phyloP scores from a whole-genome alignment of 2,113 vertebrate species.

The Eurypyga helias region DNA sequence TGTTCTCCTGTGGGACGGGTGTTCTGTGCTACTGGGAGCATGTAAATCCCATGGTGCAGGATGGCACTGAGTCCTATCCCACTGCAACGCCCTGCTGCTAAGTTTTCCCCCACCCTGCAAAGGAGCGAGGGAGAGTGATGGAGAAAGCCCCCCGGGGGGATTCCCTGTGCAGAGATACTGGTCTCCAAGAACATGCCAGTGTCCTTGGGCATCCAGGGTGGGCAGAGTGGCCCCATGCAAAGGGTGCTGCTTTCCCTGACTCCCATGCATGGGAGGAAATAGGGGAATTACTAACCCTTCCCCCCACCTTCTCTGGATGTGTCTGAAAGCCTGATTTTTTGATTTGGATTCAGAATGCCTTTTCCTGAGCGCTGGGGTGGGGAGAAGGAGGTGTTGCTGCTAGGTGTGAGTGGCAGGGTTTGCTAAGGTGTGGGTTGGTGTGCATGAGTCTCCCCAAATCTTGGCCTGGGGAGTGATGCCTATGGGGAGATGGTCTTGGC shows the following conservation, averaged over 20 bases:
- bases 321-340: neutral
- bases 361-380: neutral
- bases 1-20: fast-evolving
- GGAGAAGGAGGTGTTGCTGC: neutral
- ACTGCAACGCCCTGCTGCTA: neutral
- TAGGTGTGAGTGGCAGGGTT: neutral
- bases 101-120: fast-evolving
- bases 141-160: fast-evolving
- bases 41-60: fast-evolving
- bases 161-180: neutral
- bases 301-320: neutral
- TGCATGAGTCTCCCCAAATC: neutral
- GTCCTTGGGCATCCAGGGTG: fast-evolving
- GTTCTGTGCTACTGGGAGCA: neutral
- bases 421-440: neutral
- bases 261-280: fast-evolving
- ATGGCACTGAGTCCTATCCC: neutral
- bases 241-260: neutral
- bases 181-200: fast-evolving
- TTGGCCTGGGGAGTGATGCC: neutral
- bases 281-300: neutral
- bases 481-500: fast-evolving
- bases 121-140: neutral
- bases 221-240: neutral
- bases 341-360: neutral